Conservation (phyloP, 2,113 vertebrate genomes). For the Perca fluviatilis region DNA sequence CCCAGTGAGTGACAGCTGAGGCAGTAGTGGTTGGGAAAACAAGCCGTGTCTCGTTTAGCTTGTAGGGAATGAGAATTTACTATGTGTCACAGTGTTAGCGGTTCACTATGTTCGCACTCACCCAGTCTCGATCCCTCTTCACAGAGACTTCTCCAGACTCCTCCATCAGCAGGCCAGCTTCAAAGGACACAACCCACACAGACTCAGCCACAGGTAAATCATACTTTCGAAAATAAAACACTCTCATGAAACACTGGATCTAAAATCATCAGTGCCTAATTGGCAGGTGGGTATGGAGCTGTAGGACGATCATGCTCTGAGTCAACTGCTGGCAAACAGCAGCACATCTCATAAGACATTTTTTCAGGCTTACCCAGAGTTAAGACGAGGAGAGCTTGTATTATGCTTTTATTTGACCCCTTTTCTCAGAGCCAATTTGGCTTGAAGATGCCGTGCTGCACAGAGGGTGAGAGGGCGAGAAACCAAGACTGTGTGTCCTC, state of each 20-base stretch:
- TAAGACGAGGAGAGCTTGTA: slow-evolving; percentile 58
- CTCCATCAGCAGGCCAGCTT: slow-evolving; percentile 64
- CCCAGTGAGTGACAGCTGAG: slow-evolving; percentile 50
- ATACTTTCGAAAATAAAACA: background rate
- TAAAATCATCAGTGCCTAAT: background rate
- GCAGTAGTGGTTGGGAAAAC: slow-evolving; percentile 30
- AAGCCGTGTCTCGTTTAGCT: slow-evolving; percentile 35
- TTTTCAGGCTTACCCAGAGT: slow-evolving; percentile 66
- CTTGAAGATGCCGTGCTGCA: slow-evolving; percentile 54
- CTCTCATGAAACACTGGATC: slow-evolving; percentile 7
- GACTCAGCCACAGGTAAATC: slow-evolving; percentile 80
- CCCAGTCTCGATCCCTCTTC: slow-evolving; percentile 17
- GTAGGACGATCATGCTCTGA: slow-evolving; percentile 21
- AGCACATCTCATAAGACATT: slow-evolving; percentile 41
- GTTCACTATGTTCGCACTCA: slow-evolving; percentile 32
- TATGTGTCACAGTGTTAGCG: slow-evolving; percentile 26
- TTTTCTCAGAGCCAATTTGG: slow-evolving; percentile 73
- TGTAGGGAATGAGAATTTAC: slow-evolving; percentile 9
- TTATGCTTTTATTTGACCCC: slow-evolving; percentile 70
- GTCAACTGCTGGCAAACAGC: slow-evolving; percentile 63
- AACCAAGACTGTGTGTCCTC: slow-evolving; percentile 67
- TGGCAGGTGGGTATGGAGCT: slow-evolving; percentile 33
- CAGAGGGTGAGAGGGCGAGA: slow-evolving; percentile 71
- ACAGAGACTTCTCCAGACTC: slow-evolving; percentile 73
- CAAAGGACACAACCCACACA: slow-evolving; percentile 69